Evolutionary conservation across 2,888 invertebrate genomes (phyloP).

Genomic region (Trichopoda pennipes): DNA sequence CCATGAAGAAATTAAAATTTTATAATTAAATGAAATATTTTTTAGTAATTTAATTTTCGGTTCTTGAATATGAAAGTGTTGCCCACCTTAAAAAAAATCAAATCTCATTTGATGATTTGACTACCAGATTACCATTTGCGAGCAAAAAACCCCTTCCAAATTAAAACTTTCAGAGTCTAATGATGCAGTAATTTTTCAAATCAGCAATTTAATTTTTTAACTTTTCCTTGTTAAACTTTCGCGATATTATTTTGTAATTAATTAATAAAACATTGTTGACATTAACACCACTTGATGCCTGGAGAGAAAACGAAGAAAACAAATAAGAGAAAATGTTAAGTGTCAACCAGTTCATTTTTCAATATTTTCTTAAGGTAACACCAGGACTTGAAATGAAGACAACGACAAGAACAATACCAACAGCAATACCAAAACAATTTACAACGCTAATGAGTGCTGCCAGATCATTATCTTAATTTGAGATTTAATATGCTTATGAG

Average conservation of each 20-base stretch:
- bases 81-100: too few species aligned
- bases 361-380: slow-evolving; percentile 25
- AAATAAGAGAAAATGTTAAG: slow-evolving; percentile 60
- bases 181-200: too few species aligned
- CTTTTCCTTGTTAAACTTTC: too few species aligned
- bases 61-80: too few species aligned
- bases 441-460: slow-evolving; percentile 67
- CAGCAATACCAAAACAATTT: slow-evolving; percentile 29
- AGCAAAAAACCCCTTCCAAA: too few species aligned
- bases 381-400: neutral
- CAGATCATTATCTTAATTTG: slow-evolving; percentile 69
- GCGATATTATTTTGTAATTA: slow-evolving; percentile 36
- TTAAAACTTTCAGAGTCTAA: too few species aligned
- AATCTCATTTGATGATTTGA: too few species aligned
- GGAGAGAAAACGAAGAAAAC: slow-evolving; percentile 12
- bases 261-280: slow-evolving; percentile 63
- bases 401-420: neutral
- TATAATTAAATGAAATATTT: too few species aligned
- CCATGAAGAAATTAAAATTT: too few species aligned
- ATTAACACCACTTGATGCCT: slow-evolving; percentile 63
- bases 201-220: too few species aligned
- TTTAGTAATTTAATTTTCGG: too few species aligned
- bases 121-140: too few species aligned
- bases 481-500: slow-evolving; percentile 64
- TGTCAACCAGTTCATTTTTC: slow-evolving; percentile 48